A percentile compares a stretch with the other conserved stretches of the same genome.
Conservation (phyloP, 1,140 invertebrate species). For the Drosophila elegans region DNA sequence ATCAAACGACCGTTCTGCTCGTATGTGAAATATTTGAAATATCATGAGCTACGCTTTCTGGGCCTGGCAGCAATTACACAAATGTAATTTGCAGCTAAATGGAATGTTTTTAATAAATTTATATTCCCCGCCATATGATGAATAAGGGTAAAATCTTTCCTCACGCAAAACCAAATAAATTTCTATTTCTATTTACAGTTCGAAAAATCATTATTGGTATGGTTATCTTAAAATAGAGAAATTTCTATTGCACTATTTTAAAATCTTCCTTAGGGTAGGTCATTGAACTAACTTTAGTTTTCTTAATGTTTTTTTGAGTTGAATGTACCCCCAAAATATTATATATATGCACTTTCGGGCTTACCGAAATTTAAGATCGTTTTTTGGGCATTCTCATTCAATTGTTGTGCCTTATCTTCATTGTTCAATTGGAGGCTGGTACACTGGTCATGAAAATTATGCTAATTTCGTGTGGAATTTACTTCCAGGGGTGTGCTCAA, state of each 20-base stretch:
- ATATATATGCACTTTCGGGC: slow-evolving; percentile 14
- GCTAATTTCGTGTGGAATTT: slow-evolving; percentile 37
- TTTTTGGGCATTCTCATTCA: slow-evolving; percentile 41
- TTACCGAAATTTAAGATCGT: slow-evolving; percentile 2
- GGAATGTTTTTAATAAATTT: slow-evolving; percentile 81
- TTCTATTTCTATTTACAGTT: slow-evolving; percentile 1
- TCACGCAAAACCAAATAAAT: slow-evolving; percentile 5
- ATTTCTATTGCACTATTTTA: slow-evolving; percentile 26
- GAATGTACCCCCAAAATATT: slow-evolving; percentile 52
- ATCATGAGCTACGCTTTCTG: slow-evolving; percentile 51
- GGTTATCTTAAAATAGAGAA: slow-evolving; percentile 35
- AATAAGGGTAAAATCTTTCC: slow-evolving; percentile 1
- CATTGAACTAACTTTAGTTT: slow-evolving; percentile 48
- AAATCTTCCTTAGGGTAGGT: slow-evolving; percentile 57
- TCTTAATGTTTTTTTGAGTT: slow-evolving; percentile 9
- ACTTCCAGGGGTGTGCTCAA: slow-evolving; percentile 55
- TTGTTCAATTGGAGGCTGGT: slow-evolving; percentile 48
- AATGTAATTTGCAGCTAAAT: slow-evolving; percentile 73
- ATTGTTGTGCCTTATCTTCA: slow-evolving; percentile 10
- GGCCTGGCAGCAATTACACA: slow-evolving; percentile 62
- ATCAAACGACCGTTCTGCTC: slow-evolving; percentile 65
- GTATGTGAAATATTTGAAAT: slow-evolving; percentile 79
- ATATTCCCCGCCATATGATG: slow-evolving; percentile 31
- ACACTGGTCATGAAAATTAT: slow-evolving; percentile 50
- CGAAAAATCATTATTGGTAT: slow-evolving; percentile 18